Percentiles rank a stretch among this genome's conserved stretches.
Conservation (phyloP, 2,113 vertebrate genomes). For the Apus apus region DNA sequence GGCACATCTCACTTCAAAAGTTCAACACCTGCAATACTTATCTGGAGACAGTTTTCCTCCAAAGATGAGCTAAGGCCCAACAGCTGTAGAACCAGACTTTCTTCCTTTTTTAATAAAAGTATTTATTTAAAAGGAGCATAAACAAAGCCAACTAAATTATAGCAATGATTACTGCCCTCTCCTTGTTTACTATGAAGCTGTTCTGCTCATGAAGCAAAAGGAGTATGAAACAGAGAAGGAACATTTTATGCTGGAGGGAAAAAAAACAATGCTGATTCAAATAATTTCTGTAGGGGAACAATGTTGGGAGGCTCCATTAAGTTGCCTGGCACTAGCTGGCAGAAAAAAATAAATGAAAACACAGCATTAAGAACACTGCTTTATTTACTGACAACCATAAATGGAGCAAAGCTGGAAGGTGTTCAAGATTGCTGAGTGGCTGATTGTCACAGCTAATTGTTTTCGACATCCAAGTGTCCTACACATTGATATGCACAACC, state of each 20-base stretch:
- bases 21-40: background rate
- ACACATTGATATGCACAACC: background rate
- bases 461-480: constrained; percentile 30
- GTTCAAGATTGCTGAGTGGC: constrained; percentile 5
- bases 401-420: constrained; percentile 49
- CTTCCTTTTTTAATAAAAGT: background rate
- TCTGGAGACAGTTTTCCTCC: background rate
- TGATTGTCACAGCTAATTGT: constrained; percentile 50
- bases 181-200: background rate
- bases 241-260: background rate
- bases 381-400: constrained; percentile 54
- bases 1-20: background rate
- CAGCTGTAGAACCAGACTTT: background rate
- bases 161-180: background rate
- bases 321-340: constrained; percentile 57
- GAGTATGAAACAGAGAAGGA: background rate
- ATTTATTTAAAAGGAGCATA: background rate
- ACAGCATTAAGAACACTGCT: constrained; percentile 21
- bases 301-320: background rate
- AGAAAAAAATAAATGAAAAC: constrained; percentile 56
- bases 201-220: background rate
- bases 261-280: background rate
- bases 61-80: background rate
- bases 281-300: background rate
- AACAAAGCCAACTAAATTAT: background rate